These are phyloP conservation scores for Linnaemya vulpina DNA, from an alignment of 2,888 invertebrate genomes.

Conservation along the genomic window DNA sequence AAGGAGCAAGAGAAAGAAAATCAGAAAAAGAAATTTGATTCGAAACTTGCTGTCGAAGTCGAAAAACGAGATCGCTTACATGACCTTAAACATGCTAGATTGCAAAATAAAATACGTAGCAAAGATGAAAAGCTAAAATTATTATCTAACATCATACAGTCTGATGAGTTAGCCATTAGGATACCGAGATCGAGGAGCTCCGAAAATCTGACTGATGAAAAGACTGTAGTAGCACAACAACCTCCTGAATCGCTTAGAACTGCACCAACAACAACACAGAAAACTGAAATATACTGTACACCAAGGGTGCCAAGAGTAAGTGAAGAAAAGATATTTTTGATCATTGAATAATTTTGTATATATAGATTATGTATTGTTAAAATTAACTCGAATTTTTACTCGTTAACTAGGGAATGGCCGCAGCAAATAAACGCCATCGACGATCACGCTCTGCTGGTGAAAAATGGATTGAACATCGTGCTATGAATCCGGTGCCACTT, in stretches of 20 bases:
- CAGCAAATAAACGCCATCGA: conserved; percentile 89
- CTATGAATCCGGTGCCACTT: conserved; percentile 90
- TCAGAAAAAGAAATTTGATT: conserved; percentile 86
- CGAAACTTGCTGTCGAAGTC: conserved; percentile 88
- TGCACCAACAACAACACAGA: conserved; percentile 73
- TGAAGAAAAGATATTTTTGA: neutral
- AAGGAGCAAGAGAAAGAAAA: conserved; percentile 87
- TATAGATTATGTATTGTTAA: neutral
- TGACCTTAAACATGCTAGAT: conserved; percentile 85
- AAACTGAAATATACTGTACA: conserved; percentile 77
- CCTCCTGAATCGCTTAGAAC: conserved; percentile 74
- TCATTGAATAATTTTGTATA: neutral
- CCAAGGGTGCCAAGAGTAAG: conserved; percentile 75
- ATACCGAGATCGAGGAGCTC: conserved; percentile 79
- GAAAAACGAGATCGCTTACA: conserved; percentile 90
- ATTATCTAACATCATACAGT: conserved; percentile 85
- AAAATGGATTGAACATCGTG: conserved; percentile 94
- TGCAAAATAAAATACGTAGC: conserved; percentile 85
- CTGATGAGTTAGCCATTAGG: conserved; percentile 81
- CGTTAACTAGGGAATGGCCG: conserved; percentile 85
- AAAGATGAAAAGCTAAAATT: conserved; percentile 86
- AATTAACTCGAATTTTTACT: no score
- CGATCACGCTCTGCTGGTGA: conserved; percentile 91
- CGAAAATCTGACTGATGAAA: conserved; percentile 78
- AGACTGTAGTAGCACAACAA: conserved; percentile 71